phyloP scores from a whole-genome alignment of 2,113 vertebrate species.

The Marmota flaviventris region DNA sequence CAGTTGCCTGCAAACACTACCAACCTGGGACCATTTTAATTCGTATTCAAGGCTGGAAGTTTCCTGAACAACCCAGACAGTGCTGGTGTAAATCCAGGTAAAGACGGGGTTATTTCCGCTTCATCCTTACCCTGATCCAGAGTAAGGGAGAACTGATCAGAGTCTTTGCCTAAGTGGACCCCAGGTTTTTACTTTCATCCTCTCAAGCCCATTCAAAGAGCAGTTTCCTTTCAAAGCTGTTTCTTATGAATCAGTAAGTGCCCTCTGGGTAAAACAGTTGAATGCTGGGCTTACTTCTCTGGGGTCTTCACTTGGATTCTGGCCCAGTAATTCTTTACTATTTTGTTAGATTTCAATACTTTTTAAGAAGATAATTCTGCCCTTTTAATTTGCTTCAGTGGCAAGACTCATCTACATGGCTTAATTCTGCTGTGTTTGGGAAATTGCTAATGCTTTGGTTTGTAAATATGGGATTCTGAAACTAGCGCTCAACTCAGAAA shows the following conservation, averaged over 20 bases:
- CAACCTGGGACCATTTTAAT: not conserved
- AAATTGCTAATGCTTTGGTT: not conserved
- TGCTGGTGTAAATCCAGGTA: not conserved
- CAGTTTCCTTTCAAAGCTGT: not conserved
- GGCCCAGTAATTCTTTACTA: not conserved
- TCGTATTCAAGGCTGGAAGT: not conserved
- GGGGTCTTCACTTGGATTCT: not conserved
- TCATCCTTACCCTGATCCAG: not conserved
- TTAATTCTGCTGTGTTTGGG: not conserved
- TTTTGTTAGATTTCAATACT: not conserved
- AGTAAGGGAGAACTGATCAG: not conserved
- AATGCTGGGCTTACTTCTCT: not conserved
- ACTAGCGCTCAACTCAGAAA: not conserved
- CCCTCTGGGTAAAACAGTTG: not conserved
- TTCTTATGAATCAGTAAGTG: not conserved
- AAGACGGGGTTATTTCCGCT: not conserved
- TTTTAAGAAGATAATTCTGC: not conserved
- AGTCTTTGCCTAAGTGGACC: not conserved
- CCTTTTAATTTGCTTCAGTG: not conserved
- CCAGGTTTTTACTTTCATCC: slow-evolving; percentile 34
- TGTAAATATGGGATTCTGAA: slow-evolving; percentile 33
- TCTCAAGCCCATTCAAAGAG: not conserved
- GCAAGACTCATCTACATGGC: not conserved
- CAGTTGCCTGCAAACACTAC: not conserved
- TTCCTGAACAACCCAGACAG: not conserved